Evolutionary conservation across 1,140 invertebrate genomes (phyloP), one percentile per base, ranked within the genome.

Genomic region (Drosophila orena): DNA sequence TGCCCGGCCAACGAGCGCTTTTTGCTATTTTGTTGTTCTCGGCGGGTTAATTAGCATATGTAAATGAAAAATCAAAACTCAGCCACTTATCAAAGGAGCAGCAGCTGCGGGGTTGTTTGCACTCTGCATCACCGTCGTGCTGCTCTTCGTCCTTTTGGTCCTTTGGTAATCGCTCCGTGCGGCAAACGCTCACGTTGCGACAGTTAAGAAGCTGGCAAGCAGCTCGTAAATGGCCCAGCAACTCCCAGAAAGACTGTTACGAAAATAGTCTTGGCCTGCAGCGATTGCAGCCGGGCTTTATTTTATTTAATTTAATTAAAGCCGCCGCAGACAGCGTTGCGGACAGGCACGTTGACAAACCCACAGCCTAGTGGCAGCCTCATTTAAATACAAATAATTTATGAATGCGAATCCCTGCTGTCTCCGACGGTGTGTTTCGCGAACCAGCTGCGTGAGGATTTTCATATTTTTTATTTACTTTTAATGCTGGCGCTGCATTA

Each of bases 51-150:
- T 88, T 89, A 88, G 76, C 83, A 88, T 88, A 76, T 76, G 72
- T 76, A 89, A 88, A 88, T 88, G 81, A 83, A 88, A 86, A 88
- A 88, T 83, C 75, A 86, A 86, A 88, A 57, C 64, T 49, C 43
- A 22, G 42, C 42, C 22, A 47, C 49, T 81, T 70, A 64, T 68
- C 77, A 50, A 62, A 59, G 46, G 52, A 43, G 42, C 58, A 57
- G 42, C 37, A 60, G 70, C 15, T 11, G 30, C 12, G 35, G 60
- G 44, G 27, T 4, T 44, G 56, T 74, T 74, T 60, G 43, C 40
- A 37, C 38, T 42, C 24, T 38, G 50, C 27, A 37, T 35, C 40
- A 35, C 43, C 35, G 57, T 43, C 76, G 15, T 34, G 14, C 24
- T 30, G 35, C 60, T 47, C 42, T 42, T 46, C 53, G 65, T 69